Conservation (phyloP, 2,113 vertebrate genomes). For the Daboia siamensis region DNA sequence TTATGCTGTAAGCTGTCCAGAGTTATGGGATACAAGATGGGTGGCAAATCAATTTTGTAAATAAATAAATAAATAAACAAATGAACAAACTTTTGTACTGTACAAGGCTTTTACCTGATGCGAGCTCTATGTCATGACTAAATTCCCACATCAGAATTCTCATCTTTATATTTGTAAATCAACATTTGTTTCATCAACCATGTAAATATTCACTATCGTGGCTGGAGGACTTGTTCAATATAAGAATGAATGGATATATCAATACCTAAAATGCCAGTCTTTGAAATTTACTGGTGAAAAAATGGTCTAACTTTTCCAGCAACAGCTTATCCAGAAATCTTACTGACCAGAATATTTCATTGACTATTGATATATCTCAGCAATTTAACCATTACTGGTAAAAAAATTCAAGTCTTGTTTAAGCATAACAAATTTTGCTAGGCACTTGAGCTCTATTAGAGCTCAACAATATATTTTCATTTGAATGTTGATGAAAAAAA, state of each 20-base stretch:
- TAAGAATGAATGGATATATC: not conserved
- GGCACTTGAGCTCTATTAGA: not conserved
- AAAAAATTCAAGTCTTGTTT: not conserved
- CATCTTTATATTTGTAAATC: not conserved
- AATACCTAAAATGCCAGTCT: not conserved
- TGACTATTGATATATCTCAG: not conserved
- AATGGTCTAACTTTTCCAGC: not conserved
- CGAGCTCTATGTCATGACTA: not conserved
- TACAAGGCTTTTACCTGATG: not conserved
- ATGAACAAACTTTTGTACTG: not conserved
- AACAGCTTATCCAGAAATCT: not conserved
- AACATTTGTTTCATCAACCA: not conserved
- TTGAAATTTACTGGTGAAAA: not conserved
- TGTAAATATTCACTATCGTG: not conserved
- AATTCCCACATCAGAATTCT: not conserved
- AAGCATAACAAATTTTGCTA: not conserved
- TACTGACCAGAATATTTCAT: not conserved
- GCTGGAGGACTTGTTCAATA: not conserved
- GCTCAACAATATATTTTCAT: not conserved
- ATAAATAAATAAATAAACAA: too few species aligned
- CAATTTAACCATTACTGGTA: not conserved
- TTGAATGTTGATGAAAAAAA: not conserved
- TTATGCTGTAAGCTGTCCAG: too few species aligned
- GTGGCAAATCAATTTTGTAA: too few species aligned
- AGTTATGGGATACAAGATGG: too few species aligned